Base-by-base conservation (phyloP, 2,113 vertebrate genomes). In the Balaeniceps rex region DNA sequence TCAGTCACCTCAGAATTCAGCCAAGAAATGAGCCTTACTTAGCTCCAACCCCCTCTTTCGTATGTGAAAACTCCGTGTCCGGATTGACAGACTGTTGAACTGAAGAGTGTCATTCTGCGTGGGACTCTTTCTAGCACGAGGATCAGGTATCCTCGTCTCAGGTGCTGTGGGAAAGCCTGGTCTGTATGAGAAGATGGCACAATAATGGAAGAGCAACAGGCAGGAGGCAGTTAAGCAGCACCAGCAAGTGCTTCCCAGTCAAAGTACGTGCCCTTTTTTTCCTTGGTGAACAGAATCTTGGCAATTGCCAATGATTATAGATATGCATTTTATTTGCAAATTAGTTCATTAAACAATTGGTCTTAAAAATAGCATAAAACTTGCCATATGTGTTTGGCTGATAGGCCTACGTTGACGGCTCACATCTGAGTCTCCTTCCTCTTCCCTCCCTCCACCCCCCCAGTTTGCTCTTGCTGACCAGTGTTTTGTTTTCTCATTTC, bases 331-430 rank as follows among this genome's bases (percentile, higher is more conserved):
- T 51, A 47, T 47, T 54, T 85, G 70, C 23, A 74, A 47, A 47
- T 60, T 3, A 13, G 33, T 15, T 51, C 10, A 60, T 36, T 29
- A 33, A 69, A 11, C 19, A 22, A 2, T 24, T 79, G 55, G 15
- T 71, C 66, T 72, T 88, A 33, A 72, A 68, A 71, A 52, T 4
- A 34, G 28, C 34, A 26, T 26, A 25, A 70, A 76, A 19, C 29
- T 51, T 19, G 6, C 31, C 0, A 0, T 12, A 3, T 19, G 10
- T 36, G 29, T 38, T 16, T 84, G 60, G 36, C 44, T 75, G 71
- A 11, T 66, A 14, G 0, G 2, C 12, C 3, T 26, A 0, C 22
- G 5, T 2, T 57, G 40, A 55, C 0, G 3, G 24, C 14, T 51
- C 60, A 51, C 55, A 26, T 13, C n/a, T 21, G 33, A 40, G 31